Base-by-base conservation (phyloP, 2,888 invertebrate species). In the Cephus runcator region DNA sequence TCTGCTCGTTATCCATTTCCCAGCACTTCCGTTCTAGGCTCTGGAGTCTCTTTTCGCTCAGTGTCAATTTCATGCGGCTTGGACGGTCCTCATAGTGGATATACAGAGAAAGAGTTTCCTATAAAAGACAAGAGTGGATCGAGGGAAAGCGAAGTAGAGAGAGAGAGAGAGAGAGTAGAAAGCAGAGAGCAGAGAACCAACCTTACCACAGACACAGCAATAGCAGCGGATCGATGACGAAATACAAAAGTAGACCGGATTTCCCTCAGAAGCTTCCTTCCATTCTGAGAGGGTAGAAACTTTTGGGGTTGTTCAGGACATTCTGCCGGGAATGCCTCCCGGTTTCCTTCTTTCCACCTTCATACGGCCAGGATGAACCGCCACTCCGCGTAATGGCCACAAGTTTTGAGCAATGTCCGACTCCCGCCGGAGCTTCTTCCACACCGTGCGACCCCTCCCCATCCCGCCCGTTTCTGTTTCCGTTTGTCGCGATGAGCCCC, bases 401-500 rank as follows among this genome's bases (percentile, higher is more conserved):
- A 86, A 87, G 85, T 88, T 88, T 87, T 86, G 85, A 87, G 85
- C 86, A 83, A 85, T 85, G 86, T 83, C 85, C 87, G 83, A 83
- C 75, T 69, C 78, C 71, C 56, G 69, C 77, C 34, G 73, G 75
- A 76, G 79, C 76, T 75, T 34, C 81, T 69, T 69, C 56, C 36
- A 40, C 15, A 40, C 15, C 40, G 40, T 15, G 40, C 40, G 40
- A 36, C 73, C 33, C 71, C 31, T 11, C 34, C 34, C 34, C 34
- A 0, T 1, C 1, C 34, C 34, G 3, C 69, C 75, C 40, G 36
- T 75, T 79, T 40, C 75, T 73, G 12, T 78, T 56, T n/a, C 76
- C 78, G 73, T 35, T 33, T 69, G 30, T 71, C 77, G 34, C 73
- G 40, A 73, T 30, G 31, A 73, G 35, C 34, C 40, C 40, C 40